These are phyloP conservation scores for Liposcelis brunnea DNA, from an alignment of 2,888 invertebrate species.

Conservation along the genomic window DNA sequence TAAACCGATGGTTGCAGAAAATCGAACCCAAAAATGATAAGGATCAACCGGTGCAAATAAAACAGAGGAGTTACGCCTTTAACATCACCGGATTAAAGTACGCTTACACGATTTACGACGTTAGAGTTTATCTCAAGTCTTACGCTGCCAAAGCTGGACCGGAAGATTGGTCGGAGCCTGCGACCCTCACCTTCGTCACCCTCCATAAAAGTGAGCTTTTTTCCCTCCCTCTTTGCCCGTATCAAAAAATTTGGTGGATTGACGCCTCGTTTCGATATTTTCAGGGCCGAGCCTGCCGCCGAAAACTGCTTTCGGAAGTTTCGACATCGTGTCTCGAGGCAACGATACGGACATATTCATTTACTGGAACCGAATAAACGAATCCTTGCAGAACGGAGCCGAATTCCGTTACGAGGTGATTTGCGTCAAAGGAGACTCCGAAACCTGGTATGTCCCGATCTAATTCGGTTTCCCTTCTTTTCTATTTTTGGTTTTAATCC, in stretches of 20 bases:
- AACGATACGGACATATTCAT: slow-evolving; percentile 36
- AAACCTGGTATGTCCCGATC: slow-evolving; percentile 12
- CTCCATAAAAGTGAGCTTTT: slow-evolving; percentile 20
- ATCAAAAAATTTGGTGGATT: too few relatives aligned
- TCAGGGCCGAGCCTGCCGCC: slow-evolving; percentile 49
- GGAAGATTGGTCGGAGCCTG: slow-evolving; percentile 52
- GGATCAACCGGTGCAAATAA: slow-evolving; percentile 9
- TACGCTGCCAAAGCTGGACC: slow-evolving; percentile 30
- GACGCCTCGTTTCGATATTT: too few relatives aligned
- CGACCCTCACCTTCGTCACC: slow-evolving; percentile 41
- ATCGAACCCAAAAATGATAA: slow-evolving; percentile 9
- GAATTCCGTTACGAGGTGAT: slow-evolving; percentile 53
- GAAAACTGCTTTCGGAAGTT: slow-evolving; percentile 51
- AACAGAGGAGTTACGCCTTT: slow-evolving; percentile 14
- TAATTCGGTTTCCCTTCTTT: too few relatives aligned
- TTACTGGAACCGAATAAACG: slow-evolving; percentile 62
- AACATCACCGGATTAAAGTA: slow-evolving; percentile 40
- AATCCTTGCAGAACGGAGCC: slow-evolving; percentile 51
- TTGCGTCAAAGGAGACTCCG: slow-evolving; percentile 26
- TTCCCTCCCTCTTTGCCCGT: too few relatives aligned
- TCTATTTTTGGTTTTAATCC: too few relatives aligned
- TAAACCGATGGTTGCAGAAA: slow-evolving; percentile 10
- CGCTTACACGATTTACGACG: slow-evolving; percentile 51
- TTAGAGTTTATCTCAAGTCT: slow-evolving; percentile 49
- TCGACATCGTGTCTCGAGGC: slow-evolving; percentile 37